Percentiles rank a stretch among this genome's conserved stretches.
Conservation (phyloP, 2,113 vertebrate genomes). For the Peromyscus leucopus region DNA sequence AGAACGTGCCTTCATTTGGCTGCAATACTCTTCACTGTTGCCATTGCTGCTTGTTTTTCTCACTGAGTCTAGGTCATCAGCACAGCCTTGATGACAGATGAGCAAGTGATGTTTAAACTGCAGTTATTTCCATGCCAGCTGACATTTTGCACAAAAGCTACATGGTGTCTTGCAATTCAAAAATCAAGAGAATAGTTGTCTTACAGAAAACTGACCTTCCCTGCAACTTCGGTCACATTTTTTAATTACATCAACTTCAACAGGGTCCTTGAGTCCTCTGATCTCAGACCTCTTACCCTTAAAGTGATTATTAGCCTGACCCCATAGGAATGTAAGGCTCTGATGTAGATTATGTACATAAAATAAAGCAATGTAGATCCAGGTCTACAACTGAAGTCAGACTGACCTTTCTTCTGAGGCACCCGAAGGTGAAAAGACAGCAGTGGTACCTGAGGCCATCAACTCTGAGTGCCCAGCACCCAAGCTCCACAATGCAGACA, state of each 20-base stretch:
- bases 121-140: not conserved
- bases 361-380: not conserved
- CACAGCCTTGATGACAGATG: not conserved
- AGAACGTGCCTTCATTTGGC: not conserved
- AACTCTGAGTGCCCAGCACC: rapidly evolving
- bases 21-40: not conserved
- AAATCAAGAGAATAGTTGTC: not conserved
- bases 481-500: rapidly evolving
- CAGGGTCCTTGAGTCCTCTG: not conserved
- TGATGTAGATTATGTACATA: rapidly evolving
- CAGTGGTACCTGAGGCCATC: rapidly evolving
- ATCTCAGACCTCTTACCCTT: not conserved
- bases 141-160: not conserved
- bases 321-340: not conserved
- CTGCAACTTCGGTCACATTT: not conserved
- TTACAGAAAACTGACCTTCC: not conserved
- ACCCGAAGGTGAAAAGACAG: rapidly evolving
- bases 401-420: not conserved
- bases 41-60: not conserved
- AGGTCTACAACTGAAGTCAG: too few relatives aligned
- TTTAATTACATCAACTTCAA: not conserved
- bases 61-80: not conserved
- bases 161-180: conserved; percentile 17
- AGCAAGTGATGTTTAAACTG: conserved; percentile 21
- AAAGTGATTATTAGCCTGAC: not conserved